A percentile compares a stretch with the other conserved stretches of the same genome.
Evolutionary conservation across 2,888 invertebrate species (phyloP).

Genomic region (Nymphalis urticae): DNA sequence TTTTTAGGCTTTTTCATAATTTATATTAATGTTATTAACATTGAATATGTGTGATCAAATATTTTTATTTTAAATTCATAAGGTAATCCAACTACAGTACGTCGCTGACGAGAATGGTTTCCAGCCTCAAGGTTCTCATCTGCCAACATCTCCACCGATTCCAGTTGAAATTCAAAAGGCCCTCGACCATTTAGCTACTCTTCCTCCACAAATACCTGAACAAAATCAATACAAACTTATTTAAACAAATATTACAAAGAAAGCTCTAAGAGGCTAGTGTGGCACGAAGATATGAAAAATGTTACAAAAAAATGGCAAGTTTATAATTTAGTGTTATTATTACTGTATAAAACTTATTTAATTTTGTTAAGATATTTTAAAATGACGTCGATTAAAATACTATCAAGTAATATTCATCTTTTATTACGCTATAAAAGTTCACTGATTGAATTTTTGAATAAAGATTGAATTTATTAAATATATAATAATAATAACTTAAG

Average conservation of each 20-base stretch:
- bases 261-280: slow-evolving; percentile 21
- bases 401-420: neutral
- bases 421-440: too few relatives aligned
- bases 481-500: too few relatives aligned
- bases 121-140: slow-evolving; percentile 84
- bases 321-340: slow-evolving; percentile 14
- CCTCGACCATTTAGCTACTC: slow-evolving; percentile 83
- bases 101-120: slow-evolving; percentile 88
- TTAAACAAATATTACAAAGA: slow-evolving; percentile 17
- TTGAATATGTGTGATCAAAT: neutral
- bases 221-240: slow-evolving; percentile 35
- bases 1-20: neutral
- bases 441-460: too few relatives aligned
- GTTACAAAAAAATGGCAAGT: slow-evolving; percentile 9
- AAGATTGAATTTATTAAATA: too few relatives aligned
- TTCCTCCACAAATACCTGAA: slow-evolving; percentile 77
- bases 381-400: slow-evolving; percentile 17
- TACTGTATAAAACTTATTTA: slow-evolving; percentile 15
- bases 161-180: slow-evolving; percentile 85
- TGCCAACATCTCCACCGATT: slow-evolving; percentile 85
- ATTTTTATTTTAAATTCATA: slow-evolving; percentile 37
- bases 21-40: neutral
- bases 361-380: slow-evolving; percentile 16
- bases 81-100: slow-evolving; percentile 83
- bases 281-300: neutral